These are phyloP conservation scores for Psittacula echo DNA, from an alignment of 2,797 vertebrate species.

Conservation along the genomic window DNA sequence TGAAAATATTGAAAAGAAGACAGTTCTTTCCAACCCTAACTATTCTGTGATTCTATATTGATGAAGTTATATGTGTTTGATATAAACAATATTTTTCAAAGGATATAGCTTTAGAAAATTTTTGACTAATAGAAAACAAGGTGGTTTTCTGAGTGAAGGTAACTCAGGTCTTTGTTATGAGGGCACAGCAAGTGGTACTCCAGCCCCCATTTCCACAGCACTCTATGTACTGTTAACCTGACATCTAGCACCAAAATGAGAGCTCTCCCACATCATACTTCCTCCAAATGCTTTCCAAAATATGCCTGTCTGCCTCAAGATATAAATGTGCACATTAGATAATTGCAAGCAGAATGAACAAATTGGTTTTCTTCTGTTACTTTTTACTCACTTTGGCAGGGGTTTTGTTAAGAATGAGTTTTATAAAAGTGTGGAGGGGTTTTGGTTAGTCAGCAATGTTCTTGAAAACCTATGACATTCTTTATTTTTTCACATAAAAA, in stretches of 20 bases:
- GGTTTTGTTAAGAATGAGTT: neutral
- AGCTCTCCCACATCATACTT: neutral
- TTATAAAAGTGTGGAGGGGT: neutral
- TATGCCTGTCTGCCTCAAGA: neutral
- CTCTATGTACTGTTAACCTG: neutral
- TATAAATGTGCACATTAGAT: neutral
- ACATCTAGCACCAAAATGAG: neutral
- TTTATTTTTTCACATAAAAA: neutral
- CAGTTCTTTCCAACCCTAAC: neutral
- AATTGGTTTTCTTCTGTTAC: neutral
- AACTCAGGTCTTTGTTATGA: neutral
- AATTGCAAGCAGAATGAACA: neutral
- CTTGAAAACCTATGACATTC: neutral
- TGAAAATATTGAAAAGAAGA: neutral
- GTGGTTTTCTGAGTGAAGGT: neutral
- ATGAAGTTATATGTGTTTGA: neutral
- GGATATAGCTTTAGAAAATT: neutral
- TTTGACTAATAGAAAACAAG: neutral
- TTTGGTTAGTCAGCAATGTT: neutral
- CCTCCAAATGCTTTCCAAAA: neutral
- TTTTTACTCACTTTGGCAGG: neutral
- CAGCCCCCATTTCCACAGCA: neutral
- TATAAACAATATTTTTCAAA: neutral
- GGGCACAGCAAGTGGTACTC: neutral
- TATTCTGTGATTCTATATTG: neutral